Evolutionary conservation across 2,113 vertebrate genomes (phyloP).

Genomic region (Cryptotis parvus): DNA sequence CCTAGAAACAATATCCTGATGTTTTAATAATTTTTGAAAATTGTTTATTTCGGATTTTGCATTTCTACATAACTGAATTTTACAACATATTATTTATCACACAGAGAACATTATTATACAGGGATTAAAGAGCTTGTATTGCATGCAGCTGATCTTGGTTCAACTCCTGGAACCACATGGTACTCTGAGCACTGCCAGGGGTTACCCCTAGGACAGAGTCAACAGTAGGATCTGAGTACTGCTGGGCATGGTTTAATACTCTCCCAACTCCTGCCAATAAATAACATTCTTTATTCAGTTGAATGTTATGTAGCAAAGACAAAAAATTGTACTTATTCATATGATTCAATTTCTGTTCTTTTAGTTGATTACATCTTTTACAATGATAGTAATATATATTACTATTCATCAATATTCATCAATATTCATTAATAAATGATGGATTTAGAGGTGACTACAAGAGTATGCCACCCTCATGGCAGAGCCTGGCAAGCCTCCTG

Average conservation of each 20-base stretch:
- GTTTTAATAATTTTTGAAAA: not conserved
- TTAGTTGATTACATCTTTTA: not conserved
- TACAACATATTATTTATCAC: not conserved
- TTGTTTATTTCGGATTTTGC: constrained; percentile 2
- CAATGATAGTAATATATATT: not conserved
- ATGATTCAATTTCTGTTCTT: not conserved
- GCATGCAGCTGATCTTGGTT: too few species aligned
- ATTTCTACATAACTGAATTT: not conserved
- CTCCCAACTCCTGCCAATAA: too few species aligned
- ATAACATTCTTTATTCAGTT: not conserved
- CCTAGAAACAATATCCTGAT: not conserved
- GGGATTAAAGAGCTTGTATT: too few species aligned
- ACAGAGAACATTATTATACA: not conserved
- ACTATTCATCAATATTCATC: constrained; percentile 22
- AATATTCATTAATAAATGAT: too few species aligned
- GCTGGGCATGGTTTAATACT: too few species aligned
- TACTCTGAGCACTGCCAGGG: too few species aligned
- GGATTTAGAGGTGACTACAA: too few species aligned
- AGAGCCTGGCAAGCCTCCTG: too few species aligned
- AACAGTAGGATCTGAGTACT: too few species aligned
- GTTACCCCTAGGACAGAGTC: too few species aligned
- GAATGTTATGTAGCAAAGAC: not conserved
- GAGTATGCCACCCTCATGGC: too few species aligned
- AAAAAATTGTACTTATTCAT: not conserved
- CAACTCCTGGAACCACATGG: too few species aligned